Evolutionary conservation across 2,888 invertebrate species (phyloP).

Genomic region (Heteromyza rotundicornis): DNA sequence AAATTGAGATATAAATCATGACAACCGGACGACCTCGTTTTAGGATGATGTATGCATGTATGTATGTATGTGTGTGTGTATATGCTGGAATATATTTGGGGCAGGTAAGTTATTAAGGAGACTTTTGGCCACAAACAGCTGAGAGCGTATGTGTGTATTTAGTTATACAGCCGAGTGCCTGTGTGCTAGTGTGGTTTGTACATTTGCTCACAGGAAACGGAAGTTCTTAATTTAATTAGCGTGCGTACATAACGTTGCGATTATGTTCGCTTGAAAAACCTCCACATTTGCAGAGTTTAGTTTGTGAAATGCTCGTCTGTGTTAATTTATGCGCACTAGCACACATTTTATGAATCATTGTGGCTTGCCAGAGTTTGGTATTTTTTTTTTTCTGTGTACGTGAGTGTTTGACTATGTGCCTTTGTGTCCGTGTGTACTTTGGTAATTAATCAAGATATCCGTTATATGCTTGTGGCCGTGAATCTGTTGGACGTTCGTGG

Average conservation of each 20-base stretch:
- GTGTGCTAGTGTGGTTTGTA: neutral
- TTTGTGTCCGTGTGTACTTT: no score
- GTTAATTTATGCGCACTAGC: neutral
- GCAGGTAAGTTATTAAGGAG: neutral
- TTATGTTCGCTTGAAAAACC: neutral
- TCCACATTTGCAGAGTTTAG: no score
- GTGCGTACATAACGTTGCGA: neutral
- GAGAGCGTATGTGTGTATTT: no score
- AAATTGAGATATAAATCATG: no score
- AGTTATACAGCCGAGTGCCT: neutral
- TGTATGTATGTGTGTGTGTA: no score
- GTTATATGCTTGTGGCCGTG: neutral
- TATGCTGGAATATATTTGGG: neutral
- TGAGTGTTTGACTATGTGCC: no score
- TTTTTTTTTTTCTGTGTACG: no score
- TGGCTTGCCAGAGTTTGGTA: no score
- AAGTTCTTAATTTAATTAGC: slow-evolving; percentile 17
- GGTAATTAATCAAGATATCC: neutral
- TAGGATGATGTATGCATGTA: no score
- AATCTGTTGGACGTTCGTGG: no score
- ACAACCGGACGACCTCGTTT: no score
- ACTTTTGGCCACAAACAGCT: neutral
- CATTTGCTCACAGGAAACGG: slow-evolving; percentile 5
- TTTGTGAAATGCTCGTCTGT: neutral
- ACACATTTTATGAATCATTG: neutral